A percentile compares a stretch with the other conserved stretches of the same genome.
Conservation (phyloP, 2,113 vertebrate genomes). For the Triplophysa siluroides region DNA sequence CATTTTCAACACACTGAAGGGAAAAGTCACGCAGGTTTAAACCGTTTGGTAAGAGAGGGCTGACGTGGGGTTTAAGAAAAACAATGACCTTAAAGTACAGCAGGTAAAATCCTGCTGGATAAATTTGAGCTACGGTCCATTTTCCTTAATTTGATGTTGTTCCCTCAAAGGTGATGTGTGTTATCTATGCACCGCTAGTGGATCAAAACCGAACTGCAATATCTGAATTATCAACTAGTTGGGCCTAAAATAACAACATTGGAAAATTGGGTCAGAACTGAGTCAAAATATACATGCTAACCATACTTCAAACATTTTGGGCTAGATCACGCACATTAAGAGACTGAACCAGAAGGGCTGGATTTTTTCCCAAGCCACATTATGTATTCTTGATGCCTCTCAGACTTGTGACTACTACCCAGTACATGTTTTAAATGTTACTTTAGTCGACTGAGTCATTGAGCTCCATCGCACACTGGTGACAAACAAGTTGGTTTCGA, state of each 20-base stretch:
- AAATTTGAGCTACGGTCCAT: neutral
- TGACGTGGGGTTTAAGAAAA: constrained; percentile 1
- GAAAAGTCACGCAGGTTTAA: constrained; percentile 27
- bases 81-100: neutral
- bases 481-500: constrained; percentile 35
- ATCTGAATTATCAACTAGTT: too few species aligned
- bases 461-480: neutral
- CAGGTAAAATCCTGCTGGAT: neutral
- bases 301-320: neutral
- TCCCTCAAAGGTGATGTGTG: neutral
- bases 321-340: neutral
- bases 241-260: too few species aligned
- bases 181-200: too few species aligned
- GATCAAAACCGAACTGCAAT: too few species aligned
- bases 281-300: too few species aligned
- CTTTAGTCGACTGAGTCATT: constrained; percentile 35
- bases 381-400: constrained; percentile 1
- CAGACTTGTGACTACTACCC: neutral
- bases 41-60: neutral
- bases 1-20: constrained; percentile 7
- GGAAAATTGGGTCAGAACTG: too few species aligned
- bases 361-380: constrained; percentile 16
- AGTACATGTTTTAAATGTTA: neutral
- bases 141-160: neutral
- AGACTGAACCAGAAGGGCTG: neutral